Percentiles rank a stretch among this genome's conserved stretches.
Conservation (phyloP, 1,140 invertebrate species). For the Medauroidea extradentata region DNA sequence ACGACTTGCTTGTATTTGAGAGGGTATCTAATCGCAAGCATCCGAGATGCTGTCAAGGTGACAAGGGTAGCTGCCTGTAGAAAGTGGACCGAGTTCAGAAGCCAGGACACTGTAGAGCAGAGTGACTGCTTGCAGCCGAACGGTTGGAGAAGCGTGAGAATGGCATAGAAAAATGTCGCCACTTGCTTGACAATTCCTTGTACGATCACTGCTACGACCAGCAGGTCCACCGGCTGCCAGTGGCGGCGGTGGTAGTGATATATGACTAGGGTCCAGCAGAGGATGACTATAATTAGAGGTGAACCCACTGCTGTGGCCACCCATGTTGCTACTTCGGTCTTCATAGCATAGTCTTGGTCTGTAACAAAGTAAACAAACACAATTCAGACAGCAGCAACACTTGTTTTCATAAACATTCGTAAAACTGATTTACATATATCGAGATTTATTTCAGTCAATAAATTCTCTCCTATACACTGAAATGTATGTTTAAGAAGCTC, state of each 20-base stretch:
- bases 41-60: constrained; percentile 47
- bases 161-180: constrained; percentile 45
- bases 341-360: neutral
- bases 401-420: too few species aligned
- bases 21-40: constrained; percentile 45
- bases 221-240: constrained; percentile 52
- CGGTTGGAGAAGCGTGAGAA: constrained; percentile 47
- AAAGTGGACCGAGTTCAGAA: constrained; percentile 47
- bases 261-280: constrained; percentile 48
- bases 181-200: constrained; percentile 47
- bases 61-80: constrained; percentile 51
- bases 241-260: constrained; percentile 49
- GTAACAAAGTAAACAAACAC: too few species aligned
- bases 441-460: too few species aligned
- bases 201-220: constrained; percentile 47
- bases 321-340: constrained; percentile 44
- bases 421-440: too few species aligned
- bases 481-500: too few species aligned
- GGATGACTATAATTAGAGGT: constrained; percentile 46
- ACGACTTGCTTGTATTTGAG: constrained; percentile 47
- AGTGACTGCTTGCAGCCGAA: constrained; percentile 28
- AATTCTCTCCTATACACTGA: too few species aligned
- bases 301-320: constrained; percentile 50
- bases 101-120: constrained; percentile 47
- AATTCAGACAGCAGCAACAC: too few species aligned